Evolutionary conservation across 23 tunicate species (phyloP).

Genomic region (Trididemnum clinides): DNA sequence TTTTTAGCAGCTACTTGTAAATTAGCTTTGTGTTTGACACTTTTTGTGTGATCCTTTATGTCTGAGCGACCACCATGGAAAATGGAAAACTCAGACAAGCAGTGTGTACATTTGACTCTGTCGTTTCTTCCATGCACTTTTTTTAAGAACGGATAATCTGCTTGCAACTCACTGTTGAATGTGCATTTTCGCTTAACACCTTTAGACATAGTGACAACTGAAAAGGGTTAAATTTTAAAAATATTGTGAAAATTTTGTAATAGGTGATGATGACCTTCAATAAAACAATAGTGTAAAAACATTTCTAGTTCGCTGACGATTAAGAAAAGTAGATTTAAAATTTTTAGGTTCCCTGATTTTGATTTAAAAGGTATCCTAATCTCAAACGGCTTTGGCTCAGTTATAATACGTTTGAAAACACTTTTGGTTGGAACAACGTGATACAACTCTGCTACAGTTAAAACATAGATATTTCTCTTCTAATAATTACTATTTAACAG

Average conservation of each 20-base stretch:
- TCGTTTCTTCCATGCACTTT: not conserved
- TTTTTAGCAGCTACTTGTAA: conserved; percentile 17
- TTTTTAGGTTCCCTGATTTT: not conserved
- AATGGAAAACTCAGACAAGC: not conserved
- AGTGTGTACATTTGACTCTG: not conserved
- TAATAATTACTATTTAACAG: not conserved
- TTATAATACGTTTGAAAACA: not conserved
- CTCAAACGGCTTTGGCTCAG: not conserved
- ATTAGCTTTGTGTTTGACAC: conserved; percentile 18
- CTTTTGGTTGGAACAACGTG: not conserved
- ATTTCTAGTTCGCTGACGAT: not conserved
- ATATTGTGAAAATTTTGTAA: not conserved
- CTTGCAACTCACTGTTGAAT: not conserved
- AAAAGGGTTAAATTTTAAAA: not conserved
- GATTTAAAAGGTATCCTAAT: not conserved
- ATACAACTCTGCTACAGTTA: not conserved
- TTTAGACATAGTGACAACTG: not conserved
- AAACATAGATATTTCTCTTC: not conserved
- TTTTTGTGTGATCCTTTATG: too few species aligned
- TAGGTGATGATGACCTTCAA: too few species aligned
- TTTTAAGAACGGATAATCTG: too few species aligned
- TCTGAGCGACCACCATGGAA: not conserved
- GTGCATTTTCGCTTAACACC: not conserved
- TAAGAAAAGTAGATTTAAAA: not conserved
- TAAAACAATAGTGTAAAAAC: too few species aligned